phyloP scores from a whole-genome alignment of 37 sponge, comb jelly and placozoan species.

The Chondrilla cf. caribensis region DNA sequence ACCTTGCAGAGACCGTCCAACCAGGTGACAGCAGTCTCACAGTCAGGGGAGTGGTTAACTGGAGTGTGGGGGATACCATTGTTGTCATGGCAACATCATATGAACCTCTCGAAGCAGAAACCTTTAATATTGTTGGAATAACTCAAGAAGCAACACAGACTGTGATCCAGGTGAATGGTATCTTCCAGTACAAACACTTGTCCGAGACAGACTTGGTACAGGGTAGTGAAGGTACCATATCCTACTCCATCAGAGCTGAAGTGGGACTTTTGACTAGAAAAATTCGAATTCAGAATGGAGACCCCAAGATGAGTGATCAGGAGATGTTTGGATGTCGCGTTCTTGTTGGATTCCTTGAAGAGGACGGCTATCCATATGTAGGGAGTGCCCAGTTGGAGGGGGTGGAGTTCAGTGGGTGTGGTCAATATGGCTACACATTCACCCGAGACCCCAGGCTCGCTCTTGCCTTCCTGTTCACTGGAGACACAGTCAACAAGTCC shows the following conservation, averaged over 20 bases:
- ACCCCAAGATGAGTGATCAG: conserved; percentile 31
- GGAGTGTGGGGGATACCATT: conserved; percentile 80
- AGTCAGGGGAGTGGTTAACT: conserved; percentile 53
- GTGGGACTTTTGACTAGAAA: conserved; percentile 85
- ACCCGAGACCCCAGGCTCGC: conserved; percentile 79
- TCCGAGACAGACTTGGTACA: background rate
- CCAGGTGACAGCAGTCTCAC: conserved; percentile 40
- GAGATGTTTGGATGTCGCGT: conserved; percentile 84
- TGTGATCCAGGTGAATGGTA: conserved; percentile 32
- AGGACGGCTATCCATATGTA: conserved; percentile 30
- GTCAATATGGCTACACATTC: conserved; percentile 82
- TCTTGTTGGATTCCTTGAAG: conserved; percentile 33
- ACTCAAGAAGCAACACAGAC: conserved; percentile 13
- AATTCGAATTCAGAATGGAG: conserved; percentile 63
- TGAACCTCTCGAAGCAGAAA: conserved; percentile 77
- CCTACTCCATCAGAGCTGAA: conserved; percentile 64
- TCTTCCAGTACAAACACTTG: conserved; percentile 43
- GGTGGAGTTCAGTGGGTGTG: conserved; percentile 83
- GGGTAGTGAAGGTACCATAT: background rate
- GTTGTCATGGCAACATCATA: conserved; percentile 85
- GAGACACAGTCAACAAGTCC: conserved; percentile 9
- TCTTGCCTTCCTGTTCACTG: conserved; percentile 75
- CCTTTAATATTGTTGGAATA: conserved; percentile 29
- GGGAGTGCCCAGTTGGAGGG: conserved; percentile 72
- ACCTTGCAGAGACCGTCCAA: conserved; percentile 60